phyloP scores from a whole-genome alignment of 2,113 vertebrate genomes.

The Tetraodon nigroviridis region DNA sequence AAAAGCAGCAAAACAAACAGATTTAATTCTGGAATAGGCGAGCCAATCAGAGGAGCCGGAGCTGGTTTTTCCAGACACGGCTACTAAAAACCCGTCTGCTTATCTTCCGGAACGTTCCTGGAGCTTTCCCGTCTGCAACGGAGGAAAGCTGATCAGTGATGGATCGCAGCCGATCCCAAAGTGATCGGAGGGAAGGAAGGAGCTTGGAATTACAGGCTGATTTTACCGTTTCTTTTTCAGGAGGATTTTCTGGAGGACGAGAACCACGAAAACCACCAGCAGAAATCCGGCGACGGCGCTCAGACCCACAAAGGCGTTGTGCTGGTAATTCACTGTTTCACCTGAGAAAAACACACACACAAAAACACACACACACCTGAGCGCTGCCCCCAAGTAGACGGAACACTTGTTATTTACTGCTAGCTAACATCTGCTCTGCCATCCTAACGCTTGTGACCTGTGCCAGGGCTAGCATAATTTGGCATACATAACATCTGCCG shows the following conservation, averaged over 20 bases:
- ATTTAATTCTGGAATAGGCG: too few species aligned
- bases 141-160: neutral
- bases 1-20: too few species aligned
- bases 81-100: constrained; percentile 23
- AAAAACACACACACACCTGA: too few species aligned
- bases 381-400: too few species aligned
- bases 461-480: neutral
- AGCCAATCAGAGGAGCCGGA: neutral
- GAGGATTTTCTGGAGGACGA: neutral
- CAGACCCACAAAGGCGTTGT: constrained; percentile 40
- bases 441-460: neutral
- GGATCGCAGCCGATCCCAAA: too few species aligned
- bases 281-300: constrained; percentile 60
- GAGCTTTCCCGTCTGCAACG: constrained; percentile 41
- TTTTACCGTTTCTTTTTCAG: constrained; percentile 46
- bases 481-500: neutral
- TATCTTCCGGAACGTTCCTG: neutral
- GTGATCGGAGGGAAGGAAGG: too few species aligned
- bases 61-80: neutral
- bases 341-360: too few species aligned
- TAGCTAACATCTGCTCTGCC: neutral
- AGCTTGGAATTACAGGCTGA: too few species aligned
- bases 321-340: neutral
- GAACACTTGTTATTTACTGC: too few species aligned
- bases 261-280: constrained; percentile 32